These are phyloP conservation scores for Arremon brunneinucha DNA, from an alignment of 2,797 vertebrate species.

Conservation along the genomic window DNA sequence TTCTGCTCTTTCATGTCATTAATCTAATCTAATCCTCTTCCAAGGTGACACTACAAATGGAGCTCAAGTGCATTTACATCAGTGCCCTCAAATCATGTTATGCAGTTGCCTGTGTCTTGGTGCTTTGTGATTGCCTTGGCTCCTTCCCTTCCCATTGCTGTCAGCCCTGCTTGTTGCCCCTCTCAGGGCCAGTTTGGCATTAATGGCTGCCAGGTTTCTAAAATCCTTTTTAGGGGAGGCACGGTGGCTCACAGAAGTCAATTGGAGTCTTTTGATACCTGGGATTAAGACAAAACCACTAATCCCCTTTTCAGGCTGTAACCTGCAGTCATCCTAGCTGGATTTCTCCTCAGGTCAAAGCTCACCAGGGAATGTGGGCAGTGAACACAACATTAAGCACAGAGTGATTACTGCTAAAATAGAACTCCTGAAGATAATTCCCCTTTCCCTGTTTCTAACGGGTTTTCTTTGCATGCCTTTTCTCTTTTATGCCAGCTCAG, in stretches of 20 bases:
- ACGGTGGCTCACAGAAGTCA: neutral
- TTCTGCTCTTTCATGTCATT: constrained; percentile 27
- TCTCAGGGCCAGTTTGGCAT: neutral
- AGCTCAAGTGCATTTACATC: neutral
- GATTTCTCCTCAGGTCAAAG: neutral
- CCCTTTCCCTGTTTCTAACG: neutral
- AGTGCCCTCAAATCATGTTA: neutral
- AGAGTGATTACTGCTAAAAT: neutral
- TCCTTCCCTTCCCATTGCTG: neutral
- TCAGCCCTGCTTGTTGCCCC: neutral
- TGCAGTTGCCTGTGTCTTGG: neutral
- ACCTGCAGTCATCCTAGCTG: neutral
- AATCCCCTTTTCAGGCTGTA: neutral
- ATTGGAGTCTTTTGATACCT: neutral
- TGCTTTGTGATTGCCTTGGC: neutral
- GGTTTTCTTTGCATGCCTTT: neutral
- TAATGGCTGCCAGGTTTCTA: neutral
- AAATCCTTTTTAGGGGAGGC: neutral
- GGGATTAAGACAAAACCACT: neutral
- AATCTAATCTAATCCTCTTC: constrained; percentile 41
- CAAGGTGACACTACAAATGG: constrained; percentile 42
- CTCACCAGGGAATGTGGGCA: neutral
- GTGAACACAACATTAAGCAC: neutral
- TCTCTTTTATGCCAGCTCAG: neutral
- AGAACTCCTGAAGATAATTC: neutral